Percentiles rank a stretch among this genome's conserved stretches.
These are phyloP conservation scores for Jaculus jaculus DNA, from an alignment of 2,113 vertebrate genomes.

Conservation along the genomic window DNA sequence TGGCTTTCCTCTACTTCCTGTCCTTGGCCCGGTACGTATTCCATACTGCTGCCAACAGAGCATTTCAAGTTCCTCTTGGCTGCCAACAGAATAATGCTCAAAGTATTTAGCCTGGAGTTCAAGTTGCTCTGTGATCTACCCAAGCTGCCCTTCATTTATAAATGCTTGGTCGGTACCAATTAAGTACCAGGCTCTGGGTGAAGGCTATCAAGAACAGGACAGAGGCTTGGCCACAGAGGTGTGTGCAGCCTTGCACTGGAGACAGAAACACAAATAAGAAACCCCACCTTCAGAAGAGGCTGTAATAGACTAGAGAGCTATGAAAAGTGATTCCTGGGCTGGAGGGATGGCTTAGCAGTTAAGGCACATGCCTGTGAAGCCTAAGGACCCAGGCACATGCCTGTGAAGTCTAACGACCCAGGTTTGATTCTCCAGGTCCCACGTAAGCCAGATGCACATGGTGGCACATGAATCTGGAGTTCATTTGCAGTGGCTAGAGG, in stretches of 20 bases:
- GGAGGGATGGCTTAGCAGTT: too few species aligned
- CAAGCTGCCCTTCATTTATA: neutral
- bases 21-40: neutral
- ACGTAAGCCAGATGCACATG: too few species aligned
- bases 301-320: neutral
- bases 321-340: neutral
- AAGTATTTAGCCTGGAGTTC: conserved; percentile 56
- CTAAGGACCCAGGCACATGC: too few species aligned
- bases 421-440: too few species aligned
- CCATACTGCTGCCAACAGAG: neutral
- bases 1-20: neutral
- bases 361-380: too few species aligned
- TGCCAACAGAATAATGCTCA: conserved; percentile 41
- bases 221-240: neutral
- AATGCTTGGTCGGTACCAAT: conserved; percentile 9
- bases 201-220: neutral
- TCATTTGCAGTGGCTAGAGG: too few species aligned
- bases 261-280: conserved; percentile 3
- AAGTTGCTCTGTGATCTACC: conserved; percentile 36
- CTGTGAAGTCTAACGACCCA: too few species aligned
- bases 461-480: too few species aligned
- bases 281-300: too few species aligned
- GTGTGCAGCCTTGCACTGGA: neutral
- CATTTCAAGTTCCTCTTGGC: neutral
- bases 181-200: neutral